Evolutionary conservation across 2,113 vertebrate species (phyloP).

Genomic region (Corvus moneduloides): DNA sequence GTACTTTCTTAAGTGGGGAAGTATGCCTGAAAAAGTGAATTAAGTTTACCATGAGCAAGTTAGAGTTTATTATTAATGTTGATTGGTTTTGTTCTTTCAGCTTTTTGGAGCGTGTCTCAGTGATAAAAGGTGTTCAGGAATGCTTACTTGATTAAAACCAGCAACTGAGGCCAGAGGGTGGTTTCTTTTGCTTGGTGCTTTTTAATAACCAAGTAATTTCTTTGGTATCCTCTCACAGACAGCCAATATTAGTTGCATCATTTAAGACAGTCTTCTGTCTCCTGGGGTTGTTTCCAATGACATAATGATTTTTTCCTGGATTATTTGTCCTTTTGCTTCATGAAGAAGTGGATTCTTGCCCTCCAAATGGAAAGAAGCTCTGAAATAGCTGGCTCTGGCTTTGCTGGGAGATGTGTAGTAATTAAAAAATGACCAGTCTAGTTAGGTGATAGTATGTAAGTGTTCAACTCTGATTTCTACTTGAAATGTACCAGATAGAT

Average conservation of each 20-base stretch:
- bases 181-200: not conserved
- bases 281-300: not conserved
- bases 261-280: not conserved
- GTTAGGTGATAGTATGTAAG: not conserved
- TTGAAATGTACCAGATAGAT: not conserved
- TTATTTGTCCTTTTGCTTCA: constrained; percentile 12
- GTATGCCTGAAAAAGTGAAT: not conserved
- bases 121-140: not conserved
- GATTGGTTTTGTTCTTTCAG: constrained; percentile 9
- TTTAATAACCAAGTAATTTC: constrained; percentile 30
- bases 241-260: not conserved
- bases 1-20: not conserved
- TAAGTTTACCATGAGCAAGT: not conserved
- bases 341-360: not conserved
- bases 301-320: not conserved
- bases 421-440: not conserved
- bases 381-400: not conserved
- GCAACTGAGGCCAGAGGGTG: not conserved
- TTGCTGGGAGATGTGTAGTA: not conserved
- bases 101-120: not conserved
- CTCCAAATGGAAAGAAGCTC: not conserved
- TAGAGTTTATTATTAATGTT: not conserved
- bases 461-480: not conserved
- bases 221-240: not conserved
- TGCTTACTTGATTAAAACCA: not conserved